Conservation (phyloP, 2,888 invertebrate genomes). For the Acrobasis repandana region DNA sequence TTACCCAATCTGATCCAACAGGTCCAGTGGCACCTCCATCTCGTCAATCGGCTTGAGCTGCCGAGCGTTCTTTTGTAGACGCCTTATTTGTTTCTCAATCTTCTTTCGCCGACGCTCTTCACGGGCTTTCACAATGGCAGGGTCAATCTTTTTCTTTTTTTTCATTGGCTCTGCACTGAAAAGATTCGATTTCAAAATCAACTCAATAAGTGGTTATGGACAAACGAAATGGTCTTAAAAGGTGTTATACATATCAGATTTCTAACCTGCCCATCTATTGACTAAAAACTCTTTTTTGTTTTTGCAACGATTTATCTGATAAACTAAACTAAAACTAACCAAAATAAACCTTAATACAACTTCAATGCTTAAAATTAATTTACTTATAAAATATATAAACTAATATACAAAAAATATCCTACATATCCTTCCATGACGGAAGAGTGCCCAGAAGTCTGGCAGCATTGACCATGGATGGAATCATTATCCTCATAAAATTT, state of each 20-base stretch:
- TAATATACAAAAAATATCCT: too few species aligned
- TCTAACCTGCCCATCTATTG: too few species aligned
- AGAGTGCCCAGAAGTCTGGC: too few species aligned
- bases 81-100: slow-evolving; percentile 93
- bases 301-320: too few species aligned
- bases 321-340: too few species aligned
- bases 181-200: slow-evolving; percentile 29
- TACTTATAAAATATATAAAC: too few species aligned
- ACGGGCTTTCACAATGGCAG: slow-evolving; percentile 89
- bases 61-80: slow-evolving; percentile 89
- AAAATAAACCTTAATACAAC: too few species aligned
- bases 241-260: not conserved
- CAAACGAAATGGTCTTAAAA: not conserved
- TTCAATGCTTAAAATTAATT: too few species aligned
- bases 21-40: slow-evolving; percentile 86
- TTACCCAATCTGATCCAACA: slow-evolving; percentile 85
- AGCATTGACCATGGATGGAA: too few species aligned
- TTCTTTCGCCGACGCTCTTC: slow-evolving; percentile 92
- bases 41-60: slow-evolving; percentile 96
- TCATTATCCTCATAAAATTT: too few species aligned
- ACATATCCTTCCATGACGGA: too few species aligned
- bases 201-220: not conserved
- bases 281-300: too few species aligned
- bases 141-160: slow-evolving; percentile 94
- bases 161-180: slow-evolving; percentile 93